Percentiles rank a stretch among this genome's conserved stretches.
Conservation (phyloP, 2,797 vertebrate genomes). For the Mormyrops attenuatus region DNA sequence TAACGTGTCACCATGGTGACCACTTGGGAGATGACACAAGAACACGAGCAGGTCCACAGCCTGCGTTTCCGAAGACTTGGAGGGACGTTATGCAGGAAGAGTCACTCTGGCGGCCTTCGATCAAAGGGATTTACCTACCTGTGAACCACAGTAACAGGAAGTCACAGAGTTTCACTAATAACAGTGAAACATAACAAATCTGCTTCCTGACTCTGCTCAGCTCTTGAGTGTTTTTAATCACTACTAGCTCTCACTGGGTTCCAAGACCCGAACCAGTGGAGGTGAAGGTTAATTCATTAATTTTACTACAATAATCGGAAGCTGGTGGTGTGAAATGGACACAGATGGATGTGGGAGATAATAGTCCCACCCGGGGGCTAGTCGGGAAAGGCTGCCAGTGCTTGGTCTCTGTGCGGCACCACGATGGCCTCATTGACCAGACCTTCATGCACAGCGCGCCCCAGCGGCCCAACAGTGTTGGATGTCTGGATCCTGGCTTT, state of each 20-base stretch:
- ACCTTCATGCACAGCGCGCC: no score
- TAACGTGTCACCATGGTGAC: not conserved
- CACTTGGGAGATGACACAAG: not conserved
- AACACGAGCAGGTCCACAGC: not conserved
- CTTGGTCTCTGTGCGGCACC: not conserved
- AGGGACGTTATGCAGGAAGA: not conserved
- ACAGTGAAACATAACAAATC: not conserved
- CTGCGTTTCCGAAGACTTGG: not conserved
- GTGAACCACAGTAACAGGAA: not conserved
- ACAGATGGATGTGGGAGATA: not conserved
- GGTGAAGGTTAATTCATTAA: not conserved
- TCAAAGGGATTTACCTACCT: not conserved
- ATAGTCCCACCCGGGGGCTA: not conserved
- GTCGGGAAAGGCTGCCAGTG: not conserved
- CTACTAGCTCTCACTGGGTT: not conserved
- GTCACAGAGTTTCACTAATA: not conserved
- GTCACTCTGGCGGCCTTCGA: not conserved
- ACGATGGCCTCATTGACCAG: not conserved
- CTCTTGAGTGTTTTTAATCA: not conserved
- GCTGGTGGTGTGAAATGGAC: not conserved
- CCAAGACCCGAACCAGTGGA: not conserved
- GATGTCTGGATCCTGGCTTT: not conserved
- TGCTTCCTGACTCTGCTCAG: not conserved
- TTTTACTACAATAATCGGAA: not conserved
- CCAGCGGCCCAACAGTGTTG: not conserved